phyloP scores from a whole-genome alignment of 1,140 invertebrate species.

The Ladona fulva region DNA sequence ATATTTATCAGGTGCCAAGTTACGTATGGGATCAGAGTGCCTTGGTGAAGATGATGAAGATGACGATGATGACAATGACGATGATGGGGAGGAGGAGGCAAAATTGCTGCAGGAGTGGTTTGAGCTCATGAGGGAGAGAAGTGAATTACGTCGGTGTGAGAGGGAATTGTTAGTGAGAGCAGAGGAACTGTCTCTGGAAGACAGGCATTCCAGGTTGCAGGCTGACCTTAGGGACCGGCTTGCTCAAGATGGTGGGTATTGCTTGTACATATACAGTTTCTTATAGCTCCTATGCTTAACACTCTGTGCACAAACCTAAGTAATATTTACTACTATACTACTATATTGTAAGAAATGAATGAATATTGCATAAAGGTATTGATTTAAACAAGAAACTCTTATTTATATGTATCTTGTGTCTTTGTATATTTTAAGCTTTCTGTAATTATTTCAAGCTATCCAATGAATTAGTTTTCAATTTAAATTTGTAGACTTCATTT shows the following conservation, averaged over 20 bases:
- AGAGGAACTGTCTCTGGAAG: slow-evolving; percentile 75
- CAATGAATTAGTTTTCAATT: too few relatives aligned
- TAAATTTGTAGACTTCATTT: too few relatives aligned
- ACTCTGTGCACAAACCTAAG: too few relatives aligned
- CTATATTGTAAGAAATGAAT: too few relatives aligned
- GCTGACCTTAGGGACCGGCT: slow-evolving; percentile 62
- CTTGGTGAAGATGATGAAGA: slow-evolving; percentile 25
- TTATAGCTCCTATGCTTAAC: too few relatives aligned
- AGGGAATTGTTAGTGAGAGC: slow-evolving; percentile 71
- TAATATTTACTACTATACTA: too few relatives aligned
- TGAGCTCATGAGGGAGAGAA: slow-evolving; percentile 72
- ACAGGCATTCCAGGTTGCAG: slow-evolving; percentile 69
- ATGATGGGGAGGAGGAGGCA: slow-evolving; percentile 41
- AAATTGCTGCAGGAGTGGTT: slow-evolving; percentile 76
- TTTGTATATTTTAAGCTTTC: too few relatives aligned
- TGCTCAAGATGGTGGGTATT: slow-evolving; percentile 53
- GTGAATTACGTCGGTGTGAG: slow-evolving; percentile 65
- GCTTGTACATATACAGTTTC: slow-evolving; percentile 16
- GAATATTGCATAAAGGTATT: too few relatives aligned
- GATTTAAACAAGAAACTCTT: too few relatives aligned
- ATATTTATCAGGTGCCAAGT: background rate
- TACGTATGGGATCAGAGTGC: background rate
- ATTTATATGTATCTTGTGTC: too few relatives aligned
- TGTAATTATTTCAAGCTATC: too few relatives aligned
- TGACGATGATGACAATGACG: background rate